These are phyloP conservation scores for Drosophila koepferae DNA, from an alignment of 2,888 invertebrate genomes.

Conservation along the genomic window DNA sequence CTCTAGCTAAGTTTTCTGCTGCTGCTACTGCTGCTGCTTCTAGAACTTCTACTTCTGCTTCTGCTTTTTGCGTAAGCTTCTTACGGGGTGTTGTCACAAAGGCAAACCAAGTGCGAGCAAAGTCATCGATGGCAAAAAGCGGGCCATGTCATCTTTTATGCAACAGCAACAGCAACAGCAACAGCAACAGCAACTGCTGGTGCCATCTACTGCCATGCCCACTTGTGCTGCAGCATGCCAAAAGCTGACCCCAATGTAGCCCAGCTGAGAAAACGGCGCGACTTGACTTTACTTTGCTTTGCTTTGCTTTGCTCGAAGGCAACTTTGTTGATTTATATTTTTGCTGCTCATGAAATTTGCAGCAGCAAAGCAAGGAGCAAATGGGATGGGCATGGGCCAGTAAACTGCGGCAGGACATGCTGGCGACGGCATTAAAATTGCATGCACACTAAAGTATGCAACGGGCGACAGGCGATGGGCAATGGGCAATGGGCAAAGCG, in stretches of 20 bases:
- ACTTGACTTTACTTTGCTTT: background rate
- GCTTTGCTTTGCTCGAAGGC: conserved; percentile 17
- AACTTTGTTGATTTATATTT: conserved; percentile 77
- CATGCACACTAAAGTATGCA: conserved; percentile 74
- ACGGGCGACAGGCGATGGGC: conserved; percentile 41
- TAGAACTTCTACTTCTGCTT: background rate
- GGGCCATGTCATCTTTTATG: conserved; percentile 62
- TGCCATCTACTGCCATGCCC: conserved; percentile 2
- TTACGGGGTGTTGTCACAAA: conserved; percentile 16
- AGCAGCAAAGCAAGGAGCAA: conserved; percentile 15
- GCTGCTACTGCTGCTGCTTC: background rate
- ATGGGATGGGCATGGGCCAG: background rate
- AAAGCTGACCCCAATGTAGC: conserved; percentile 29
- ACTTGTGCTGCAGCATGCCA: conserved; percentile 20
- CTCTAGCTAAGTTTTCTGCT: background rate
- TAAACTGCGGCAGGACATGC: conserved; percentile 19
- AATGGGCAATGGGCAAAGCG: conserved; percentile 3
- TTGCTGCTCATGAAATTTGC: conserved; percentile 67
- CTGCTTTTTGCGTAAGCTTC: conserved; percentile 38
- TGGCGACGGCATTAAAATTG: conserved; percentile 72
- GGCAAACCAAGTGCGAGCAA: conserved; percentile 7
- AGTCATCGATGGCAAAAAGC: conserved; percentile 55
- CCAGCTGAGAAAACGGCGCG: conserved; percentile 6
- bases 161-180: conserved; percentile 45
- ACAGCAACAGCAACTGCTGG: conserved; percentile 31